Conservation (phyloP, 1,140 invertebrate genomes). For the Drosophila chauvacae region DNA sequence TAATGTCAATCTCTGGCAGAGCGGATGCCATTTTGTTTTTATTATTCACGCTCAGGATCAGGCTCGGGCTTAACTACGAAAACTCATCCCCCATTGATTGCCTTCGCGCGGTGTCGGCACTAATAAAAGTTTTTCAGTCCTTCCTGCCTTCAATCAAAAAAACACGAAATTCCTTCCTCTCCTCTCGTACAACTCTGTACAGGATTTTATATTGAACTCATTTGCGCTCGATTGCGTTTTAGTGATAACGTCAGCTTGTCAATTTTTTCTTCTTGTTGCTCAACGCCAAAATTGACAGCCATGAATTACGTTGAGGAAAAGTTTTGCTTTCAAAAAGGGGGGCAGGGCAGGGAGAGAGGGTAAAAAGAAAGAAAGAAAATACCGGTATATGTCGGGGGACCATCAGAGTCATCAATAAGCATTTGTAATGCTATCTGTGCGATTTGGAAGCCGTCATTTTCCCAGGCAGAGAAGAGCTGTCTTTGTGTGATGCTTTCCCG, state of each 20-base stretch:
- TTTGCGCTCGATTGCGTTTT: constrained; percentile 52
- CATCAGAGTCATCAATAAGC: constrained; percentile 23
- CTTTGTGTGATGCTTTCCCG: constrained; percentile 3
- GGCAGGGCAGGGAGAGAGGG: background rate
- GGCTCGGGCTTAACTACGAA: constrained; percentile 4
- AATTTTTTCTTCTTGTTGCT: constrained; percentile 26
- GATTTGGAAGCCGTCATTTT: constrained; percentile 16
- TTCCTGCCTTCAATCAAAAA: constrained; percentile 16
- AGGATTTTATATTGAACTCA: constrained; percentile 35
- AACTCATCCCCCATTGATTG: constrained; percentile 23
- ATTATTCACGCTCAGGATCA: constrained; percentile 2
- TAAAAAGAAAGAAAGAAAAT: background rate
- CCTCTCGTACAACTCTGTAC: constrained; percentile 1
- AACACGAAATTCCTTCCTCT: background rate
- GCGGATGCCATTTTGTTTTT: constrained; percentile 51
- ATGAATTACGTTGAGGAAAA: constrained; percentile 12
- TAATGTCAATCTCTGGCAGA: constrained; percentile 16
- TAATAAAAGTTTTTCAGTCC: constrained; percentile 23
- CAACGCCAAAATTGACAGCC: constrained; percentile 23
- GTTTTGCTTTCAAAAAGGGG: constrained; percentile 10
- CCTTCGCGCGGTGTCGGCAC: constrained; percentile 10
- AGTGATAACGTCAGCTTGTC: constrained; percentile 48
- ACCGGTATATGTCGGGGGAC: constrained; percentile 8
- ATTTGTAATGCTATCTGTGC: constrained; percentile 21
- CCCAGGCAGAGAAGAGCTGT: constrained; percentile 10